Evolutionary conservation across 2,797 vertebrate genomes (phyloP), one percentile per base, ranked within the genome.

Genomic region (Dipus sagitta): DNA sequence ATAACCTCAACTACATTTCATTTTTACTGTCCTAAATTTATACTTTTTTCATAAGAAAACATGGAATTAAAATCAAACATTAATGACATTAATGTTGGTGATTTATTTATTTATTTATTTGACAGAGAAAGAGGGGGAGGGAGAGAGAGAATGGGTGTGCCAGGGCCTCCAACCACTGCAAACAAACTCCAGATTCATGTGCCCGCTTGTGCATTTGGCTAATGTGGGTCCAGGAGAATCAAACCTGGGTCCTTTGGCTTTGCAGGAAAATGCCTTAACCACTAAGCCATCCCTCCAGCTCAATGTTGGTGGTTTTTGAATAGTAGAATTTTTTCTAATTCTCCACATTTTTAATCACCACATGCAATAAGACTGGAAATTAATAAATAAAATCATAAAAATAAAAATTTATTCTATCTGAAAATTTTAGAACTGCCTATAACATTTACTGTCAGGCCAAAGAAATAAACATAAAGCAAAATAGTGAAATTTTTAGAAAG

Each of bases 401-500:
- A 65, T 23, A 64, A 32, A 79, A 81, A 10, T 1, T 3, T 64
- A 34, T 65, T 87, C 28, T 68, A 71, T 62, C 21, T 76, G 28
- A 21, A 91, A 94, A 47, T 28, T 84, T 91, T 84, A 34, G 32
- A 96, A 76, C 30, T 82, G 18, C 65, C 3, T 64, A 13, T 24
- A 88, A 84, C 91, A 60, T 58, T 75, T 80, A 85, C 30, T 76
- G 12, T 65, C 12, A 52, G 15, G 58, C 67, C 42, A 89, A 89
- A 82, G n/a, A 62, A 77, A 85, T 70, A 90, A 32, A 83, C 26
- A 67, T n/a, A 92, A 87, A 87, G 8, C 24, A 94, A 92, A 92
- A 47, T 21, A 95, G 38, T 10, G 62, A 87, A 83, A 65, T 9
- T 54, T 74, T 78, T 78, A 83, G 21, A 87, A 88, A 93, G 71